Percentiles rank a stretch among this genome's conserved stretches.
Evolutionary conservation across 2,113 vertebrate species (phyloP).

Genomic region (Synodontis membranacea): DNA sequence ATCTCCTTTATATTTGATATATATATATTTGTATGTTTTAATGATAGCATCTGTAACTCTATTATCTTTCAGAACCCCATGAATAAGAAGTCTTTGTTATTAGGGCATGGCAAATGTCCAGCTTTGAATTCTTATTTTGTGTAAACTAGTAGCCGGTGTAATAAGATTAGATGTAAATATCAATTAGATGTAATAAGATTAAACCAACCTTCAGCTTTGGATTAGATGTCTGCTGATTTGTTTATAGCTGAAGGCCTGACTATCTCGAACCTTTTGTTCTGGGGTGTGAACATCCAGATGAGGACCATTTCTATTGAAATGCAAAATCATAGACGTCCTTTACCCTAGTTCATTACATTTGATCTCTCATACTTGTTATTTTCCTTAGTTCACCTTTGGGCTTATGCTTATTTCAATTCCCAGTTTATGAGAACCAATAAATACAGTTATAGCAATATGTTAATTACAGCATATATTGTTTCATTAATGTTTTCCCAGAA

Average conservation of each 20-base stretch:
- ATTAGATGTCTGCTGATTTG: conserved; percentile 38
- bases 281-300: conserved; percentile 42
- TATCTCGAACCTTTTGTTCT: conserved; percentile 33
- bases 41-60: neutral
- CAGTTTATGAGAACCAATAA: neutral
- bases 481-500: neutral
- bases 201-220: conserved; percentile 40
- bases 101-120: neutral
- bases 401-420: neutral
- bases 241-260: conserved; percentile 16
- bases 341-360: conserved; percentile 16
- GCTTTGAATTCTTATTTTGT: conserved; percentile 16
- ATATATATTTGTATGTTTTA: neutral
- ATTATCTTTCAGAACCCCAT: neutral
- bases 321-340: conserved; percentile 31
- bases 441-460: neutral
- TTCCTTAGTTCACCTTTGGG: neutral
- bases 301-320: conserved; percentile 28
- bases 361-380: neutral
- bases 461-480: neutral
- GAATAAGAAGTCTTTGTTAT: conserved; percentile 3
- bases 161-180: conserved; percentile 14
- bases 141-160: neutral
- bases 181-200: conserved; percentile 38
- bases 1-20: neutral